Percentiles rank a stretch among this genome's conserved stretches.
Evolutionary conservation across 2,888 invertebrate genomes (phyloP).

Genomic region (Lepidochrysops patricia): DNA sequence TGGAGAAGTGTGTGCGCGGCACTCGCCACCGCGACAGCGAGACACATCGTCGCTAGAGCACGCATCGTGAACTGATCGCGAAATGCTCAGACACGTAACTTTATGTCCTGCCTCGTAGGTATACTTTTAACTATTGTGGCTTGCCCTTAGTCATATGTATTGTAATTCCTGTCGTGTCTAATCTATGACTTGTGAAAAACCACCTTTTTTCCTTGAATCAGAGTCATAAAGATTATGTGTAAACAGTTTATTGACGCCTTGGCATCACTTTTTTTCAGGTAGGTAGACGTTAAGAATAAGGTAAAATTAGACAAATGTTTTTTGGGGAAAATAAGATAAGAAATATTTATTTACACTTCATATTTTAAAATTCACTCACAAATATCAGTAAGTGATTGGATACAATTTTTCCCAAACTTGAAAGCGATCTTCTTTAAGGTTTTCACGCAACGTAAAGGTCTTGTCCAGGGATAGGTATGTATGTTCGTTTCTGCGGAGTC

Average conservation of each 20-base stretch:
- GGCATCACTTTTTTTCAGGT: too few species aligned
- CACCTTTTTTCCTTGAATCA: neutral
- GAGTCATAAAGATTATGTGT: too few species aligned
- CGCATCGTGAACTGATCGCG: neutral
- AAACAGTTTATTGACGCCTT: too few species aligned
- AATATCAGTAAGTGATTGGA: conserved; percentile 29
- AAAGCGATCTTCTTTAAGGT: conserved; percentile 40
- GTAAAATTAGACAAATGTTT: too few species aligned
- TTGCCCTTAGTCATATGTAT: neutral
- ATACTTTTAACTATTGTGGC: neutral
- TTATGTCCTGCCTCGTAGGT: neutral
- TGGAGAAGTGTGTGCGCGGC: neutral
- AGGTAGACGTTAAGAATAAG: neutral
- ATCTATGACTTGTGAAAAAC: neutral
- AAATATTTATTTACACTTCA: neutral
- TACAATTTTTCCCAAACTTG: conserved; percentile 47
- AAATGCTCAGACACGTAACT: neutral
- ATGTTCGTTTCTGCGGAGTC: conserved; percentile 33
- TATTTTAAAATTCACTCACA: neutral
- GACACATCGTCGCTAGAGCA: neutral
- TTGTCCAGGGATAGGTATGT: conserved; percentile 37
- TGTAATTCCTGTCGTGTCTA: neutral
- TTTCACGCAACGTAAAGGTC: conserved; percentile 30
- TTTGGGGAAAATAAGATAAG: too few species aligned
- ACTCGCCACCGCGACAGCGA: neutral